Percentiles rank a stretch among this genome's conserved stretches.
Evolutionary conservation across 1,140 invertebrate genomes (phyloP).

Genomic region (Ptiloglossa arizonensis): DNA sequence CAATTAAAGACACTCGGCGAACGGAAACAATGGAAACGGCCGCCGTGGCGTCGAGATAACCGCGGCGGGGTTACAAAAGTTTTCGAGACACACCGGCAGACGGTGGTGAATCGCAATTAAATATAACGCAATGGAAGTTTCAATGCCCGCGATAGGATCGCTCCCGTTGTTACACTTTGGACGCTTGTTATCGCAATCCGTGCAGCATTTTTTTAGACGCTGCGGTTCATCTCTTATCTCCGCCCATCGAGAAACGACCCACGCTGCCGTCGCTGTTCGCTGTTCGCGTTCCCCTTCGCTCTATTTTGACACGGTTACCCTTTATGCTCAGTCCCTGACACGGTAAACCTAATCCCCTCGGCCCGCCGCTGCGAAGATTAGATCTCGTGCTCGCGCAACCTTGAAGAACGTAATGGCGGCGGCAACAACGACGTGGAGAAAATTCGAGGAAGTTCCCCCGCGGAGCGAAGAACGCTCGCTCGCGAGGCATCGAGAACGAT

Average conservation of each 20-base stretch:
- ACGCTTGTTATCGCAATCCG: not conserved
- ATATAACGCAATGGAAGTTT: conserved; percentile 3
- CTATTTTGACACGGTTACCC: conserved; percentile 21
- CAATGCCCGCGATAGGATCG: not conserved
- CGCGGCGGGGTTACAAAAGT: not conserved
- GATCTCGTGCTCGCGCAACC: conserved; percentile 32
- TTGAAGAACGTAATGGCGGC: conserved; percentile 14
- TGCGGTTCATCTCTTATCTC: not conserved
- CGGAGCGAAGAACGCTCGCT: not conserved
- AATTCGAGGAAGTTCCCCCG: not conserved
- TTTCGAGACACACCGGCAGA: conserved; percentile 5
- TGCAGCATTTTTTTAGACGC: not conserved
- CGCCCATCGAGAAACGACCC: not conserved
- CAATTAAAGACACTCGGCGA: not conserved
- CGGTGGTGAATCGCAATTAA: not conserved
- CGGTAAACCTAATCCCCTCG: conserved; percentile 21
- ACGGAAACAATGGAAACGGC: not conserved
- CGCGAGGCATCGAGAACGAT: too few species aligned
- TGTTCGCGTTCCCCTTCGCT: not conserved
- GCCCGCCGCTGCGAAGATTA: conserved; percentile 15
- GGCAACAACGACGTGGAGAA: not conserved
- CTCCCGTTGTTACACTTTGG: not conserved
- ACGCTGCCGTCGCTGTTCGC: too few species aligned
- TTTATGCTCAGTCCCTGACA: conserved; percentile 16
- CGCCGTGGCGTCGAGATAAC: not conserved